Evolutionary conservation across 2,888 invertebrate genomes (phyloP).

Genomic region (Heliconius ismenius): DNA sequence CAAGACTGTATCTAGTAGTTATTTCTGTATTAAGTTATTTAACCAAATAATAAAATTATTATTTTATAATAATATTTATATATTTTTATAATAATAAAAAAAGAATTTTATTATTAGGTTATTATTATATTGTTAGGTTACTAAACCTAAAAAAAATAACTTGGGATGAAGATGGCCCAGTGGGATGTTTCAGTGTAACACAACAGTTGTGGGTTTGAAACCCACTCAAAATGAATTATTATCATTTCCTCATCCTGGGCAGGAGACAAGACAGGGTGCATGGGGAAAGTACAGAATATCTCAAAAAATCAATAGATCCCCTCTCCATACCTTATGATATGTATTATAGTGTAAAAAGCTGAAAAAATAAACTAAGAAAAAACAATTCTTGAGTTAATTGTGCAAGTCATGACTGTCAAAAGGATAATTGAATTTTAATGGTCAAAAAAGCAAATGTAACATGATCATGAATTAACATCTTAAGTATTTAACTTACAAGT

Average conservation of each 20-base stretch:
- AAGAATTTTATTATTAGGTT: too few species aligned
- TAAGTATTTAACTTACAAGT: constrained; percentile 7
- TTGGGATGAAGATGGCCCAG: too few species aligned
- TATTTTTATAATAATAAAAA: too few species aligned
- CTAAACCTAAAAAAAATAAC: too few species aligned
- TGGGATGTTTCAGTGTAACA: too few species aligned
- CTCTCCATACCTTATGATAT: not conserved
- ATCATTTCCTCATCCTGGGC: not conserved
- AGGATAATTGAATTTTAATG: not conserved
- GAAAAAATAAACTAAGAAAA: not conserved
- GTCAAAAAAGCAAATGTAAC: constrained; percentile 1
- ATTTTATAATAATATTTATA: too few species aligned
- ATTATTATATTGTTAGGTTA: too few species aligned
- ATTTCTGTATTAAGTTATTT: too few species aligned
- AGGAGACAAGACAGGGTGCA: not conserved
- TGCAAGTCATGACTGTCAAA: constrained; percentile 9
- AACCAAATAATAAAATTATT: too few species aligned
- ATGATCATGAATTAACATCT: constrained; percentile 1
- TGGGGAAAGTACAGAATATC: too few species aligned
- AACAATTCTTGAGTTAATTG: not conserved
- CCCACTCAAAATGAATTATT: not conserved
- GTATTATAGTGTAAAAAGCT: too few species aligned
- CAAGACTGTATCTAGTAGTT: not conserved
- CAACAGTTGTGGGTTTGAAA: not conserved
- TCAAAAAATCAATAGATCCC: not conserved